Evolutionary conservation across 2,797 vertebrate genomes (phyloP).

Genomic region (Lerista edwardsae): DNA sequence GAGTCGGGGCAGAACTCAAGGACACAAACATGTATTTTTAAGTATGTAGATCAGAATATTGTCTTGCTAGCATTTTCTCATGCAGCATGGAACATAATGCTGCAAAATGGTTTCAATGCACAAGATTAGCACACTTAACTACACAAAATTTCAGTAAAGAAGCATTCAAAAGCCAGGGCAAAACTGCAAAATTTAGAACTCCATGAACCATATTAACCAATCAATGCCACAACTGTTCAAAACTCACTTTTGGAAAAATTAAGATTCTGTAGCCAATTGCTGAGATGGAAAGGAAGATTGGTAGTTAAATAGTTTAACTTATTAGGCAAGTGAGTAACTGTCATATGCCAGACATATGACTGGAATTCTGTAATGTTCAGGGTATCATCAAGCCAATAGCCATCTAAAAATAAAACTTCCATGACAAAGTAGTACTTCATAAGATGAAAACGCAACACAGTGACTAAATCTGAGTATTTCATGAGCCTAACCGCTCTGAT

Average conservation of each 20-base stretch:
- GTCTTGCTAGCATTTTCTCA: background rate
- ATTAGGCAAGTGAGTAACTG: background rate
- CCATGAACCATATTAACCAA: background rate
- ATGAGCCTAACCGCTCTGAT: constrained; percentile 36
- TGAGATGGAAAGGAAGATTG: constrained; percentile 11
- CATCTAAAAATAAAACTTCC: constrained; percentile 13
- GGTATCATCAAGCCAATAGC: background rate
- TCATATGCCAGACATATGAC: constrained; percentile 1
- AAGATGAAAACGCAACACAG: background rate
- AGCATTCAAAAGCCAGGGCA: background rate
- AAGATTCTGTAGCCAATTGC: background rate
- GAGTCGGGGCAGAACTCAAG: background rate
- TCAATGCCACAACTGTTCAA: background rate
- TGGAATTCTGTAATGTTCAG: constrained; percentile 5
- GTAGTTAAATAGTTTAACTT: constrained; percentile 9
- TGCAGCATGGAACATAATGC: background rate
- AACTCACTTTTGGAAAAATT: background rate
- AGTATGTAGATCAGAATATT: background rate
- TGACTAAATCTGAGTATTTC: constrained; percentile 34
- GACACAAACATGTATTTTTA: background rate
- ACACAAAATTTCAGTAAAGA: background rate
- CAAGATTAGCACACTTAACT: background rate
- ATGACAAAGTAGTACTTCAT: constrained; percentile 13
- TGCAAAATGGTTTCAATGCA: background rate
- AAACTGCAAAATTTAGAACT: background rate